Conservation (phyloP, 2,888 invertebrate species). For the Sussaba pulchella region DNA sequence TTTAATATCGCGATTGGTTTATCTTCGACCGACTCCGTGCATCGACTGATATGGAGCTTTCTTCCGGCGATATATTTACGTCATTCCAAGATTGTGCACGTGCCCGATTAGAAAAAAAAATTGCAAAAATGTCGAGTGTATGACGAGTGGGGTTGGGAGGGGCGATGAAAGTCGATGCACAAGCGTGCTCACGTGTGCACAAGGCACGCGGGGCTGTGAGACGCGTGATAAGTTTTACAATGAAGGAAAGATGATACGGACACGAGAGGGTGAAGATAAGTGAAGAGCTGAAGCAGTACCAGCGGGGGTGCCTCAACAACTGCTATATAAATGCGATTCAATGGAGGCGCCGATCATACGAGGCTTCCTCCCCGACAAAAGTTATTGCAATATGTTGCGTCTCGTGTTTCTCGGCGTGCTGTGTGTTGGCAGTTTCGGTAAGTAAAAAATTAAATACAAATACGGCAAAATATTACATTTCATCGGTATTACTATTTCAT, state of each 20-base stretch:
- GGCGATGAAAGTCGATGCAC: background rate
- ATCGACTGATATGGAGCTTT: slow-evolving; percentile 31
- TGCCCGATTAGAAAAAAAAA: slow-evolving; percentile 11
- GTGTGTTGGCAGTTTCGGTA: slow-evolving; percentile 57
- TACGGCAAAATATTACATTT: too few relatives aligned
- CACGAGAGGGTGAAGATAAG: slow-evolving; percentile 6
- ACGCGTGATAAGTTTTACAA: slow-evolving; percentile 44
- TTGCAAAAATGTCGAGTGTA: slow-evolving; percentile 26
- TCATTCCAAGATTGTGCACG: slow-evolving; percentile 17
- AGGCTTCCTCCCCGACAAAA: slow-evolving; percentile 16
- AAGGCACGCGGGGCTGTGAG: background rate
- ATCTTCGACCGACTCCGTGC: slow-evolving; percentile 21
- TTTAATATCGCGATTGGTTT: slow-evolving; percentile 19
- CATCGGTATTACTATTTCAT: too few relatives aligned
- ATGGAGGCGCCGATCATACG: background rate
- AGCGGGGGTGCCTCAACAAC: background rate
- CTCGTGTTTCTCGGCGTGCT: slow-evolving; percentile 53
- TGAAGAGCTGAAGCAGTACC: background rate
- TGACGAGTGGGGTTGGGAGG: background rate
- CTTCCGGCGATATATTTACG: background rate
- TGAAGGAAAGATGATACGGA: slow-evolving; percentile 32
- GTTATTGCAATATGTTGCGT: slow-evolving; percentile 57
- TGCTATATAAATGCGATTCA: slow-evolving; percentile 44
- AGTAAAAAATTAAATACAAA: slow-evolving; percentile 27
- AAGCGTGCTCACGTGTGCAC: background rate